These are phyloP conservation scores for Porites rus DNA, from an alignment of 92 coral and sea anemone species.

Conservation along the genomic window DNA sequence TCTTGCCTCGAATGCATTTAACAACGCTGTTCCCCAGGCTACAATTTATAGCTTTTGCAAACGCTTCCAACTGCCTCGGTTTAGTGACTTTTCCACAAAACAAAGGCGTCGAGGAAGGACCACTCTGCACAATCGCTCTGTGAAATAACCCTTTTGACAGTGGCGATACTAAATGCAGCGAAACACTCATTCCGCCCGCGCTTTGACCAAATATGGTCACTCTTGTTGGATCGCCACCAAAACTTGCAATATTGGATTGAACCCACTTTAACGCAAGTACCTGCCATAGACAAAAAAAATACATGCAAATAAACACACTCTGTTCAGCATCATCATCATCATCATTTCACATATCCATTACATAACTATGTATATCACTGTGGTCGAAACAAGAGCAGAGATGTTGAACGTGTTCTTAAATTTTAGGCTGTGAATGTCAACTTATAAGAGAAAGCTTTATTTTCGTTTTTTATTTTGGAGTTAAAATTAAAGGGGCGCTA, in stretches of 20 bases:
- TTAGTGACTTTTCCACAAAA: constrained; percentile 15
- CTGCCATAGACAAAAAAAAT: not conserved
- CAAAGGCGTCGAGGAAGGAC: constrained; percentile 11
- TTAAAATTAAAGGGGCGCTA: no score
- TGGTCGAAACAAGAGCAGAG: no score
- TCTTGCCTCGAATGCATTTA: constrained; percentile 36
- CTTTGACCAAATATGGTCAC: constrained; percentile 72
- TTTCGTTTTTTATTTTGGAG: no score
- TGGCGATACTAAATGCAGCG: constrained; percentile 56
- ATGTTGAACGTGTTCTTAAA: no score
- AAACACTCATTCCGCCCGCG: constrained; percentile 60
- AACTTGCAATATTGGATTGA: constrained; percentile 16
- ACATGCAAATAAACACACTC: not conserved
- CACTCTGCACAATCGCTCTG: constrained; percentile 40
- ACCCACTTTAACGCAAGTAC: constrained; percentile 57
- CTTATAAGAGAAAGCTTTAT: no score
- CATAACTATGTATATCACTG: no score
- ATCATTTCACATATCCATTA: no score
- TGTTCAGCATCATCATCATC: no score
- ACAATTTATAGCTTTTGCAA: constrained; percentile 32
- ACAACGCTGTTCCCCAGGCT: constrained; percentile 10
- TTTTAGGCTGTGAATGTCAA: no score
- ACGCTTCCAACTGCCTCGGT: not conserved
- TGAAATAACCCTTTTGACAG: constrained; percentile 52
- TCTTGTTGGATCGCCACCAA: constrained; percentile 38